Conservation (phyloP, 2,113 vertebrate species). For the Menidia beryllina region DNA sequence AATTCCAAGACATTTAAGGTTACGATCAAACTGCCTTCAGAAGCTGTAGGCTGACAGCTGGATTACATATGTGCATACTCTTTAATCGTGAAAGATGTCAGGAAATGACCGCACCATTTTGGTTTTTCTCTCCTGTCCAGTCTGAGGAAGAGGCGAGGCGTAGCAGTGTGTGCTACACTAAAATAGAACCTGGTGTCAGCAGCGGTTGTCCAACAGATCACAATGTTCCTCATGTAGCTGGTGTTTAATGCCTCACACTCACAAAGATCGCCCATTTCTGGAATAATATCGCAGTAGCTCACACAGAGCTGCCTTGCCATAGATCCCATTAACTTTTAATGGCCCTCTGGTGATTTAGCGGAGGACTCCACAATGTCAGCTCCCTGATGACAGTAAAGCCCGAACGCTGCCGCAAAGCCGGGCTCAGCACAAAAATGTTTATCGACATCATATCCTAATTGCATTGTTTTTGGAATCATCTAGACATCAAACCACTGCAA, state of each 20-base stretch:
- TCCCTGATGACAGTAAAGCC: constrained; percentile 27
- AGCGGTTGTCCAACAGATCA: constrained; percentile 26
- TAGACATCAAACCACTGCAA: neutral
- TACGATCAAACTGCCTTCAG: no score
- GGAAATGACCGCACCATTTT: no score
- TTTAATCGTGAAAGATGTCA: no score
- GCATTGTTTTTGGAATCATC: no score
- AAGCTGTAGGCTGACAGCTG: no score
- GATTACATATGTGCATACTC: no score
- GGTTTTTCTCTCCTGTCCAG: no score
- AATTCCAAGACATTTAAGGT: no score
- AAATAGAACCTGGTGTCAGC: constrained; percentile 3
- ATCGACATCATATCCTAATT: no score
- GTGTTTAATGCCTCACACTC: constrained; percentile 29
- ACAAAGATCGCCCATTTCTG: constrained; percentile 39
- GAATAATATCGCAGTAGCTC: constrained; percentile 49
- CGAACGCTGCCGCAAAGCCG: neutral
- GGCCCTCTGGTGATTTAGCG: constrained; percentile 51
- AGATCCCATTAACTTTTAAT: constrained; percentile 62
- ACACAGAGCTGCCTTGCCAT: constrained; percentile 29
- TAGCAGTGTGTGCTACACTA: neutral
- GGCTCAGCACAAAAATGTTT: constrained; percentile 13
- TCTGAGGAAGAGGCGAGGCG: no score
- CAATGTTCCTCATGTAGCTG: constrained; percentile 42
- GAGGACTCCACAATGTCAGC: constrained; percentile 60